Percentiles rank a stretch among this genome's conserved stretches.
Conservation (phyloP, 1,140 invertebrate species). For the Drosophila kohkoa region DNA sequence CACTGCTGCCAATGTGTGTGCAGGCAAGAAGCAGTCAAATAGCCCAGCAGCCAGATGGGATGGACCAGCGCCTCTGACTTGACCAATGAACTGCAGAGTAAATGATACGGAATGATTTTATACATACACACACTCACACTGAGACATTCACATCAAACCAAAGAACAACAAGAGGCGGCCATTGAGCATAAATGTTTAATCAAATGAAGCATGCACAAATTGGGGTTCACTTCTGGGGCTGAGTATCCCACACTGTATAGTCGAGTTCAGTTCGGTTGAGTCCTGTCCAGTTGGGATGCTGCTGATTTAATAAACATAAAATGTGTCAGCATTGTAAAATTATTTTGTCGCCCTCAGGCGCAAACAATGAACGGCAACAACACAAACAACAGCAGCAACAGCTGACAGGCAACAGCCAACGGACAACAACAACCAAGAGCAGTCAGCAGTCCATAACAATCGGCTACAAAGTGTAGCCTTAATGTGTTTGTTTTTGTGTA, state of each 20-base stretch:
- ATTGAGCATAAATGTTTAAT: constrained; percentile 81
- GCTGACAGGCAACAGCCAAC: constrained; percentile 38
- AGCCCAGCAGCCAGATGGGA: constrained; percentile 4
- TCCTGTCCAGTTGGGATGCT: constrained; percentile 22
- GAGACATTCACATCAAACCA: constrained; percentile 22
- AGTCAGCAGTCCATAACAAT: constrained; percentile 45
- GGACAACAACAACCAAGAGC: constrained; percentile 41
- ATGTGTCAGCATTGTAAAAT: constrained; percentile 81
- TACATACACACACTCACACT: constrained; percentile 41
- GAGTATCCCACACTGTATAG: constrained; percentile 30
- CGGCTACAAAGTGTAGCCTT: constrained; percentile 47
- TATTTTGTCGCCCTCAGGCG: constrained; percentile 73
- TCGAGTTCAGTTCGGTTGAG: constrained; percentile 19
- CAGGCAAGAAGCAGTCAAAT: constrained; percentile 12
- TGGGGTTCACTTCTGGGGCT: constrained; percentile 62
- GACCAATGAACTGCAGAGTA: constrained; percentile 74
- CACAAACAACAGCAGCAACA: constrained; percentile 23
- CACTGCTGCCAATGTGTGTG: constrained; percentile 11
- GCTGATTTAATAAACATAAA: constrained; percentile 82
- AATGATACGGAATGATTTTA: constrained; percentile 80
- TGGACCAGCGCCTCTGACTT: constrained; percentile 48
- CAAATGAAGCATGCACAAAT: constrained; percentile 82
- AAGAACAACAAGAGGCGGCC: constrained; percentile 44
- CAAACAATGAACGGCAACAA: constrained; percentile 51
- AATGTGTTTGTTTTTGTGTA: constrained; percentile 69